Evolutionary conservation across 2,797 vertebrate genomes (phyloP).

Genomic region (Helarctos malayanus): DNA sequence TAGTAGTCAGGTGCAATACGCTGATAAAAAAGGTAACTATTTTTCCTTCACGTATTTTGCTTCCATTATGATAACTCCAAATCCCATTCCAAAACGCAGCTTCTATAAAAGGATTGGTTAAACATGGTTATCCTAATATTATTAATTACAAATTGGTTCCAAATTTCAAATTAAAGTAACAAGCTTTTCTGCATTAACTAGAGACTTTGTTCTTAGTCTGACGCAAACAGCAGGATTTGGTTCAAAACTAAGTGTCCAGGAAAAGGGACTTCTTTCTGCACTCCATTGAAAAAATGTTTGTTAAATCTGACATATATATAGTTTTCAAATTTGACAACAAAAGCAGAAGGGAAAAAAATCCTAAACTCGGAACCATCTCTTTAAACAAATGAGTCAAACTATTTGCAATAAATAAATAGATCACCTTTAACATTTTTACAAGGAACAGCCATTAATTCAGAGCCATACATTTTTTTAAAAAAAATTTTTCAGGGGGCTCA

Average conservation of each 20-base stretch:
- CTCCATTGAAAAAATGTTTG: background rate
- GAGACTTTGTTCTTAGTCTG: conserved; percentile 53
- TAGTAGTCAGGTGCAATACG: conserved; percentile 49
- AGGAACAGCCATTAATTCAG: conserved; percentile 38
- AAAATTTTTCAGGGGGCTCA: background rate
- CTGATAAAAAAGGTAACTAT: background rate
- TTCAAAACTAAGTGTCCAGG: conserved; percentile 11
- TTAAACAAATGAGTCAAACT: background rate
- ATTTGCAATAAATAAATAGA: conserved; percentile 21
- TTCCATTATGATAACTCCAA: conserved; percentile 54
- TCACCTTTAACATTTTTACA: conserved; percentile 37
- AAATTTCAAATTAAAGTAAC: conserved; percentile 63
- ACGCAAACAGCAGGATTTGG: conserved; percentile 38
- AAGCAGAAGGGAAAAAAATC: background rate
- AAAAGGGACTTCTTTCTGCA: background rate
- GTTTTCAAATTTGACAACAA: conserved; percentile 57
- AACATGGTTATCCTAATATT: conserved; percentile 58
- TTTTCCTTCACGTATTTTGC: conserved; percentile 64
- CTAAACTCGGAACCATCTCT: background rate
- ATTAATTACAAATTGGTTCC: conserved; percentile 47
- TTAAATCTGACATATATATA: conserved; percentile 13
- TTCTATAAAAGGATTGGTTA: conserved; percentile 81
- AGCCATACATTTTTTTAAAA: background rate
- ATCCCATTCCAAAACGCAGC: conserved; percentile 41
- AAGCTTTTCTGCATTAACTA: conserved; percentile 7